A percentile compares a stretch with the other conserved stretches of the same genome.
Evolutionary conservation across 1,140 invertebrate genomes (phyloP).

Genomic region (Neodiprion lecontei): DNA sequence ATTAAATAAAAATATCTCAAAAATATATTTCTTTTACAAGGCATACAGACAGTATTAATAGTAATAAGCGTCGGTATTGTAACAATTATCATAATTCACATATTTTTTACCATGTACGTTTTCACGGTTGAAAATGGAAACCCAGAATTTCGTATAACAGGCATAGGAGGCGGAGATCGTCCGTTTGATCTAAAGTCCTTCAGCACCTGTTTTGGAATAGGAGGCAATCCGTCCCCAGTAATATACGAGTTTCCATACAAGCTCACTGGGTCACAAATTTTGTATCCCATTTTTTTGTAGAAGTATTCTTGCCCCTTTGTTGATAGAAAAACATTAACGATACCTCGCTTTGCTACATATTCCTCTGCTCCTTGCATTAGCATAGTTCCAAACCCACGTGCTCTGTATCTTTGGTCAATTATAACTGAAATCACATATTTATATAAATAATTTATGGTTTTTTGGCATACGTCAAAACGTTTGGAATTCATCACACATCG

Average conservation of each 20-base stretch:
- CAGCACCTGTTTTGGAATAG: slow-evolving; percentile 23
- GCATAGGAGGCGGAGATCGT: slow-evolving; percentile 57
- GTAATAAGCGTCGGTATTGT: neutral
- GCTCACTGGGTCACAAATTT: slow-evolving; percentile 71
- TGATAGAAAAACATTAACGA: slow-evolving; percentile 74
- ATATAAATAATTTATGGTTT: no score
- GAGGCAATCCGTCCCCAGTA: slow-evolving; percentile 39
- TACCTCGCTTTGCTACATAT: slow-evolving; percentile 66
- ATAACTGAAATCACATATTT: slow-evolving; percentile 64
- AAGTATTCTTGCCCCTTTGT: slow-evolving; percentile 80
- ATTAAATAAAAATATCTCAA: slow-evolving; percentile 1
- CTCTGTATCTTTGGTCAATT: slow-evolving; percentile 70
- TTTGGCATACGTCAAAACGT: no score
- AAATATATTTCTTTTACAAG: slow-evolving; percentile 2
- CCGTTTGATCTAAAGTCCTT: slow-evolving; percentile 29
- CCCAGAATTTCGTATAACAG: slow-evolving; percentile 35
- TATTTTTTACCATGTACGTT: slow-evolving; percentile 46
- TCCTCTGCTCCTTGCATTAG: slow-evolving; percentile 75
- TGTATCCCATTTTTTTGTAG: slow-evolving; percentile 78
- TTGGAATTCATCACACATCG: no score
- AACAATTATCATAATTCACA: slow-evolving; percentile 27
- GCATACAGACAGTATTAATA: neutral
- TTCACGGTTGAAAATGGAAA: slow-evolving; percentile 32
- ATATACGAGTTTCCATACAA: slow-evolving; percentile 66
- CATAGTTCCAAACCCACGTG: slow-evolving; percentile 75